Conservation (phyloP, 2,797 vertebrate species). For the Carapus acus region DNA sequence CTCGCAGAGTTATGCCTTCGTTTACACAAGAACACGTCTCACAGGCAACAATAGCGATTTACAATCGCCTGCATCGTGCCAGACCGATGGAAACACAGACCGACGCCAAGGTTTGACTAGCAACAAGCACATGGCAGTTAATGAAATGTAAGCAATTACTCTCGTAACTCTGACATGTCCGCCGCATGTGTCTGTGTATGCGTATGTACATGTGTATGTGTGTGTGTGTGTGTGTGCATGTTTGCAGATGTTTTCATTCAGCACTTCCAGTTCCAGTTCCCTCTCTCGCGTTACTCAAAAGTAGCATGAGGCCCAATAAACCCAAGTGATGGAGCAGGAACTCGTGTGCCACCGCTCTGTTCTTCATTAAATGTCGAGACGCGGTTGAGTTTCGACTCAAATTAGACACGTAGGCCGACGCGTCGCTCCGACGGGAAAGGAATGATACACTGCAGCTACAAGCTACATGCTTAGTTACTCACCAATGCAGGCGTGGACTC, state of each 20-base stretch:
- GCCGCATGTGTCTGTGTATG: too few relatives aligned
- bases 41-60: conserved; percentile 27
- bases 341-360: conserved; percentile 29
- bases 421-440: conserved; percentile 45
- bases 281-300: conserved; percentile 55
- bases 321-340: conserved; percentile 60
- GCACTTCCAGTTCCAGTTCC: conserved; percentile 45
- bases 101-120: conserved; percentile 7
- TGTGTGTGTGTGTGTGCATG: conserved; percentile 20
- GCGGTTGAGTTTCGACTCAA: conserved; percentile 43
- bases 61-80: conserved; percentile 17
- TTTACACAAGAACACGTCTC: conserved; percentile 6
- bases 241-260: conserved; percentile 62
- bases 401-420: conserved; percentile 44
- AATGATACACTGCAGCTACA: conserved; percentile 24
- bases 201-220: neutral
- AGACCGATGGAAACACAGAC: conserved; percentile 19
- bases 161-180: conserved; percentile 24
- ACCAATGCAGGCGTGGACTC: conserved; percentile 98
- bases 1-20: conserved; percentile 9
- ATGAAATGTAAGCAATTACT: conserved; percentile 15
- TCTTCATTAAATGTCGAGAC: conserved; percentile 34
- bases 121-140: conserved; percentile 5
- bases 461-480: conserved; percentile 60
- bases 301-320: conserved; percentile 63